Conservation (phyloP, 1,140 invertebrate species). For the Scylla paramamosain region DNA sequence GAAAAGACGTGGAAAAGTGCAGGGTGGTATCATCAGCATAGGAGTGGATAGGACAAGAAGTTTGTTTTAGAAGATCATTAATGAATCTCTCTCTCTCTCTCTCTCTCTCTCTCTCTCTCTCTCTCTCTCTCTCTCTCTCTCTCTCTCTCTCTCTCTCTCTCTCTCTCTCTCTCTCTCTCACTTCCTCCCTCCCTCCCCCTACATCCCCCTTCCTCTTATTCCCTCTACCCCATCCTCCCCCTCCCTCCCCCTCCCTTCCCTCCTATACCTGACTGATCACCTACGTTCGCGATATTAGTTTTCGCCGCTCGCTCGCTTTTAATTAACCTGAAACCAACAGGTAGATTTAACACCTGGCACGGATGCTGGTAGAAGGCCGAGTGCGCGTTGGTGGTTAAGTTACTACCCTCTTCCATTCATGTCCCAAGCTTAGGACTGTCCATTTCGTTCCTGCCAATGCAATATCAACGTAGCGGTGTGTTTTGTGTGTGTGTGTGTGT, state of each 20-base stretch:
- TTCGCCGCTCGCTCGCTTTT: neutral
- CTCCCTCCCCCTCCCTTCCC: neutral
- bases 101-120: too few species aligned
- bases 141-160: constrained; percentile 5
- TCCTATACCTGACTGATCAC: neutral
- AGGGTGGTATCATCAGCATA: too few species aligned
- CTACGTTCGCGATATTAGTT: neutral
- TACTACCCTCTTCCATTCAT: neutral
- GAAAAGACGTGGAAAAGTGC: too few species aligned
- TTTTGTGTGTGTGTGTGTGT: constrained; percentile 1
- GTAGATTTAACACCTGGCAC: neutral
- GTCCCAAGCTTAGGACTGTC: neutral
- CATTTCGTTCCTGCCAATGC: neutral
- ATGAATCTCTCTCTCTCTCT: too few species aligned
- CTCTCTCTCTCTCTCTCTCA: neutral
- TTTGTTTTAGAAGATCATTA: too few species aligned
- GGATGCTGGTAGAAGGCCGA: neutral
- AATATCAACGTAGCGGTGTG: neutral
- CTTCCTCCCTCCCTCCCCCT: neutral
- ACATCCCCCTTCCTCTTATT: neutral
- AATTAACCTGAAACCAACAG: neutral
- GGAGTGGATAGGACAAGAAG: too few species aligned
- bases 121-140: too few species aligned
- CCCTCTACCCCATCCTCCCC: neutral
- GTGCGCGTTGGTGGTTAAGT: neutral